Evolutionary conservation across 2,113 vertebrate species (phyloP), one percentile per base, ranked within the genome.

Genomic region (Aegotheles bennettii): DNA sequence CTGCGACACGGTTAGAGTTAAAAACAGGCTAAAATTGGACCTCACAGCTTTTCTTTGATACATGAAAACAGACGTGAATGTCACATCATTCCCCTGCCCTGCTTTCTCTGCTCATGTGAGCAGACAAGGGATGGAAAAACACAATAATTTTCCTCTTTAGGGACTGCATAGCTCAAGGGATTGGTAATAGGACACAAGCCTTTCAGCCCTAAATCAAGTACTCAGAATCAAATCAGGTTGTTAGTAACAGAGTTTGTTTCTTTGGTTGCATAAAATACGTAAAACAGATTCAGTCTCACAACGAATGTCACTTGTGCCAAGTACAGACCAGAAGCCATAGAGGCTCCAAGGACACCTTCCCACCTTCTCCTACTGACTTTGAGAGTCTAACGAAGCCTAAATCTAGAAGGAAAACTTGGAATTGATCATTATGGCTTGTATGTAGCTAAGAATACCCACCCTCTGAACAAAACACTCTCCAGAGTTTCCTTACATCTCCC

Each of bases 201-300:
- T 92, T 78, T 90, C 85, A 93, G 83, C 64, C 94, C 83, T 84
- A 78, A 93, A 89, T 94, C 94, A 91, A 56, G 95, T 96, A 93
- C 79, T 96, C 71, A 95, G 71, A 64, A 94, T 71, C 90, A 76
- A 94, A 90, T 96, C 85, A 81, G 93, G 95, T 95, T 93, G 68
- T 88, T 95, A 64, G 85, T n/a, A 13, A 75, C 56, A 23, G 38
- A 89, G 85, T 93, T 88, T 59, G 43, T 89, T 82, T 92, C 70
- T 91, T 81, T 70, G 51, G 63, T 68, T 86, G 65, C 88, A 78
- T 50, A 70, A 90, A 92, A 84, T 38, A n/a, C 31, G 47, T 6
- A 26, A 83, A 95, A 85, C 36, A 70, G 17, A 80, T 70, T 77
- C 79, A 2, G 16, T 69, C 16, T 18, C 10, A 1, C 67, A 43